Evolutionary conservation across 2,888 invertebrate species (phyloP).

Genomic region (Sabatieria punctata): DNA sequence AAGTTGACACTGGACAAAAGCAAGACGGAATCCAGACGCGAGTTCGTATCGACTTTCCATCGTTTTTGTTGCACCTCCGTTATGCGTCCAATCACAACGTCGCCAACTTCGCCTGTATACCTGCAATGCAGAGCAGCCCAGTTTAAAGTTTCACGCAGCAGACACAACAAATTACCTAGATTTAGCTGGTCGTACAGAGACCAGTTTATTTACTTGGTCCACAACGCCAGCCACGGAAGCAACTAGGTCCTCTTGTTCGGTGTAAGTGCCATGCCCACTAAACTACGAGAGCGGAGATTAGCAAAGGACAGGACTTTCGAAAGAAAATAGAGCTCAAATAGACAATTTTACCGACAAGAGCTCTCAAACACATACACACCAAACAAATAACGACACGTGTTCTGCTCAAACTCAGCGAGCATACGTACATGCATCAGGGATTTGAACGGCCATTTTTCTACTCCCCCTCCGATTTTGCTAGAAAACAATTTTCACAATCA

Average conservation of each 20-base stretch:
- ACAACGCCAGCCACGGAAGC: constrained; percentile 86
- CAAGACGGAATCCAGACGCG: constrained; percentile 63
- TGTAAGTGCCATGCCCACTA: constrained; percentile 92
- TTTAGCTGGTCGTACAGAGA: constrained; percentile 75
- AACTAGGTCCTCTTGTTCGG: constrained; percentile 53
- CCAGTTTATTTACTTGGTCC: constrained; percentile 80
- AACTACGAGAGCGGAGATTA: constrained; percentile 12
- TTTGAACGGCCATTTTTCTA: no score
- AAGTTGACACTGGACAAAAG: constrained; percentile 81
- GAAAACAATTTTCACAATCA: no score
- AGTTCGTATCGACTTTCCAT: constrained; percentile 51
- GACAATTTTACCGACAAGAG: neutral
- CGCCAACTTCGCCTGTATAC: constrained; percentile 63
- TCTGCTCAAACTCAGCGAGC: no score
- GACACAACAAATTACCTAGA: constrained; percentile 50
- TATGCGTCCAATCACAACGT: constrained; percentile 84
- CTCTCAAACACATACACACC: no score
- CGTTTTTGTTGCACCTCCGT: constrained; percentile 58
- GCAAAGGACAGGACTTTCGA: neutral
- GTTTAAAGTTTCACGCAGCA: neutral
- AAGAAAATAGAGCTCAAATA: neutral
- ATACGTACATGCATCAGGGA: no score
- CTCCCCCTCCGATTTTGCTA: no score
- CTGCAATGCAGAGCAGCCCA: constrained; percentile 26
- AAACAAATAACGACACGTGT: no score